phyloP scores from a whole-genome alignment of 2,113 vertebrate genomes.

The Xyliphius kryptos region DNA sequence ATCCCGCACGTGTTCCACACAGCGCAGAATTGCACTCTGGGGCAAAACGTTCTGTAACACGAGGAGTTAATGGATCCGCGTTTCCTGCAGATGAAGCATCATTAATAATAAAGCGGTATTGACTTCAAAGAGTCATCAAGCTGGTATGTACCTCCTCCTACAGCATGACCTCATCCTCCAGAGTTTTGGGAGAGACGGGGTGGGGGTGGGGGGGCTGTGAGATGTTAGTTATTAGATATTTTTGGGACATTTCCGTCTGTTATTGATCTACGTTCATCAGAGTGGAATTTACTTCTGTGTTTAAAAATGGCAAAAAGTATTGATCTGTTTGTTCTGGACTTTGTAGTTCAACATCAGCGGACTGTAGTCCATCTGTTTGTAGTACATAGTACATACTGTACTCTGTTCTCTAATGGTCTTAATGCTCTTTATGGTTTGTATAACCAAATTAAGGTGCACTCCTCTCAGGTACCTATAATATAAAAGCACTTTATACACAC shows the following conservation, averaged over 20 bases:
- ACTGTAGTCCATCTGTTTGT: too few relatives aligned
- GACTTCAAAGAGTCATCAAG: slow-evolving; percentile 31
- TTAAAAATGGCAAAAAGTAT: too few relatives aligned
- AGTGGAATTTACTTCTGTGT: too few relatives aligned
- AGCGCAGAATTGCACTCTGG: slow-evolving; percentile 30
- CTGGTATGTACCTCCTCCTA: not conserved
- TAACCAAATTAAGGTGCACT: too few relatives aligned
- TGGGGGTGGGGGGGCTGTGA: not conserved
- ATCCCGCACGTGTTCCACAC: slow-evolving; percentile 10
- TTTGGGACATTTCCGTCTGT: slow-evolving; percentile 1
- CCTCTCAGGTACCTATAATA: too few relatives aligned
- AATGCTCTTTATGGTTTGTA: too few relatives aligned
- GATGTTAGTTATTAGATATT: not conserved
- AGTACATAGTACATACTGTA: too few relatives aligned
- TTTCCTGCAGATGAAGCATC: slow-evolving; percentile 58
- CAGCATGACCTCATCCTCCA: slow-evolving; percentile 17
- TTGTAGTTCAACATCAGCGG: too few relatives aligned
- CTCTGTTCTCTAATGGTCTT: too few relatives aligned
- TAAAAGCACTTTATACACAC: too few relatives aligned
- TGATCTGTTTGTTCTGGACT: too few relatives aligned
- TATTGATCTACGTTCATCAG: not conserved
- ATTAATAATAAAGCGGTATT: slow-evolving; percentile 70
- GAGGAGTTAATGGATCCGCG: slow-evolving; percentile 53
- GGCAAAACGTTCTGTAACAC: slow-evolving; percentile 47
- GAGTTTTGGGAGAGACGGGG: too few relatives aligned